Evolutionary conservation across 2,113 vertebrate species (phyloP), one percentile per base, ranked within the genome.

Genomic region (Egretta garzetta): DNA sequence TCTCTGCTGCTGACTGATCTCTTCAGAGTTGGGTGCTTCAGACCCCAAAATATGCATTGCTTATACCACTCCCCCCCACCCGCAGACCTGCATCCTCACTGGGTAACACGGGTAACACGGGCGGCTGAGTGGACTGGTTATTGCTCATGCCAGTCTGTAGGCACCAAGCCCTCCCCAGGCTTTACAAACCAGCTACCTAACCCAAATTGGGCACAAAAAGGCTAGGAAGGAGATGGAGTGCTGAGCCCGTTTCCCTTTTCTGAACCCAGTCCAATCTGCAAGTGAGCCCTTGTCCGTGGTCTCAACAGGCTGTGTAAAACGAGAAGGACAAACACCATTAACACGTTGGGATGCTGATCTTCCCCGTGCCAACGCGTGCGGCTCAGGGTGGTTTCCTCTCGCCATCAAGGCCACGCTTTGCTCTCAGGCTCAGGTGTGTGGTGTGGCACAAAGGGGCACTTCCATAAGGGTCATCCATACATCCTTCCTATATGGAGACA

Each of bases 41-140:
- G 26, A 5, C 7, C 12, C 21, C 32, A 11, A 50, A 13, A 41
- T 4, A 37, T 4, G 18, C 24, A 15, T 37, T 0, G 1, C 4
- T 66, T 22, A 1, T 19, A 28, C 15, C 26, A 28, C 33, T 35
- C 18, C 10, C 2, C 22, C 43, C 30, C 28, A 26, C 59, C 73
- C 49, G 18, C 59, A 64, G 56, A 37, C 27, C 35, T 41, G 7
- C 18, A 7, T 12, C 41, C 27, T 26, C 3, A 14, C 64, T 24
- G 14, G 62, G 49, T 28, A 30, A 23, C 0, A 4, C 21, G 6
- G 32, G 24, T 22, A 8, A 14, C 9, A 4, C 35, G 8, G 47
- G 39, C 8, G 21, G 83, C 35, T 45, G 55, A 59, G 74, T 56
- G 35, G 28, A 4, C 15, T 18, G 35, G 24, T 12, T 21, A 13